Conservation (phyloP, 1,140 invertebrate genomes). For the Popillia japonica region DNA sequence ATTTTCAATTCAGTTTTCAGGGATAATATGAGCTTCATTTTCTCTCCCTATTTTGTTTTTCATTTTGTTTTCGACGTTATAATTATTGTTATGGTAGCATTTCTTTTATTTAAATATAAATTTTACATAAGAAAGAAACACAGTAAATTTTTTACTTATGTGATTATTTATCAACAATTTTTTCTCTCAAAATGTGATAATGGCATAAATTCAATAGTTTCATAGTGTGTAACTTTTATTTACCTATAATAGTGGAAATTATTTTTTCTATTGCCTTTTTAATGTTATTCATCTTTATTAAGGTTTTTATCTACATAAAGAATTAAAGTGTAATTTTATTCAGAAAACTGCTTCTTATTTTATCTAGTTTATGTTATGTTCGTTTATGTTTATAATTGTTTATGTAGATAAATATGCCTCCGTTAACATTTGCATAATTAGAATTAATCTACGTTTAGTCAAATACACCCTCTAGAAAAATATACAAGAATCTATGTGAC, state of each 20-base stretch:
- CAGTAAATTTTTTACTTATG: slow-evolving; percentile 8
- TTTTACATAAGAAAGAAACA: background rate
- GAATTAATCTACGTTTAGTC: background rate
- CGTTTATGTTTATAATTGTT: slow-evolving; percentile 33
- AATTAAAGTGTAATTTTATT: slow-evolving; percentile 3
- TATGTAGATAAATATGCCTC: slow-evolving; percentile 39
- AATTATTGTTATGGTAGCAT: background rate
- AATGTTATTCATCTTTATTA: slow-evolving; percentile 17
- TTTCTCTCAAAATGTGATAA: slow-evolving; percentile 31
- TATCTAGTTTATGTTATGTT: slow-evolving; percentile 27
- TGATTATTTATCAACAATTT: slow-evolving; percentile 31
- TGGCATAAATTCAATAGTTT: slow-evolving; percentile 16
- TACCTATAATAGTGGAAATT: background rate
- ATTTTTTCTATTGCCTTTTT: slow-evolving; percentile 12
- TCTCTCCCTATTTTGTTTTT: background rate
- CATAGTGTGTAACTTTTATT: slow-evolving; percentile 16
- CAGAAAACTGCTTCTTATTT: slow-evolving; percentile 8
- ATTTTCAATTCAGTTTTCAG: slow-evolving; percentile 28
- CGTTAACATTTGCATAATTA: background rate
- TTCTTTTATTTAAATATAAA: slow-evolving; percentile 18
- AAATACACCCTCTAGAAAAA: slow-evolving; percentile 2
- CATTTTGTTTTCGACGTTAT: background rate
- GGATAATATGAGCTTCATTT: slow-evolving; percentile 1
- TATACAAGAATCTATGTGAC: background rate
- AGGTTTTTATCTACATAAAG: slow-evolving; percentile 28